A percentile compares a stretch with the other conserved stretches of the same genome.
These are phyloP conservation scores for Caenorhabditis remanei DNA, from an alignment of 1,140 invertebrate genomes.

Conservation along the genomic window DNA sequence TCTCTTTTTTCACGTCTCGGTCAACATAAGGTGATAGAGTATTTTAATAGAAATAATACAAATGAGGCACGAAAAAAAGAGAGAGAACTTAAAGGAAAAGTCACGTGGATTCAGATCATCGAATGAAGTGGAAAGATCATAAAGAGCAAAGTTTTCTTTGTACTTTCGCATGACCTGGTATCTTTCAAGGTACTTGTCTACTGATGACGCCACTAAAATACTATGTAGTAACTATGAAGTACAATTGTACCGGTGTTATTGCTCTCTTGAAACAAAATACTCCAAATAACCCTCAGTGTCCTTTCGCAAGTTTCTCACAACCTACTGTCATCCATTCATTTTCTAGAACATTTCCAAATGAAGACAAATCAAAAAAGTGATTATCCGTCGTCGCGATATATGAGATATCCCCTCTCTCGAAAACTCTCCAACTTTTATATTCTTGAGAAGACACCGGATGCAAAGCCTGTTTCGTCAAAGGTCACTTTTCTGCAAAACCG, in stretches of 20 bases:
- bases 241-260: too few relatives aligned
- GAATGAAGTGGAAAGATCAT: too few relatives aligned
- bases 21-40: not conserved
- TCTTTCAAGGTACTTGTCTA: too few relatives aligned
- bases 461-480: slow-evolving; percentile 49
- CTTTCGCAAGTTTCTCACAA: not conserved
- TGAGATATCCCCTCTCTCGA: not conserved
- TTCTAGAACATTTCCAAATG: not conserved
- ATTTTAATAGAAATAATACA: not conserved
- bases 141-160: too few relatives aligned
- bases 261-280: too few relatives aligned
- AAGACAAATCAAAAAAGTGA: slow-evolving; percentile 31
- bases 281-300: too few relatives aligned
- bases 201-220: too few relatives aligned
- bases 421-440: slow-evolving; percentile 4
- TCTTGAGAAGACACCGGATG: slow-evolving; percentile 2
- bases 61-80: not conserved
- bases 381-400: not conserved
- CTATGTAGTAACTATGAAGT: too few relatives aligned
- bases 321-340: not conserved
- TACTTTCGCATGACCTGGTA: too few relatives aligned
- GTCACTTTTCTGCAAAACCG: slow-evolving; percentile 54
- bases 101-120: not conserved
- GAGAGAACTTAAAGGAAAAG: not conserved
- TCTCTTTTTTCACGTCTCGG: slow-evolving; percentile 46